Evolutionary conservation across 35 echinoderm and acorn worm genomes (phyloP).

Genomic region (Patiria miniata): DNA sequence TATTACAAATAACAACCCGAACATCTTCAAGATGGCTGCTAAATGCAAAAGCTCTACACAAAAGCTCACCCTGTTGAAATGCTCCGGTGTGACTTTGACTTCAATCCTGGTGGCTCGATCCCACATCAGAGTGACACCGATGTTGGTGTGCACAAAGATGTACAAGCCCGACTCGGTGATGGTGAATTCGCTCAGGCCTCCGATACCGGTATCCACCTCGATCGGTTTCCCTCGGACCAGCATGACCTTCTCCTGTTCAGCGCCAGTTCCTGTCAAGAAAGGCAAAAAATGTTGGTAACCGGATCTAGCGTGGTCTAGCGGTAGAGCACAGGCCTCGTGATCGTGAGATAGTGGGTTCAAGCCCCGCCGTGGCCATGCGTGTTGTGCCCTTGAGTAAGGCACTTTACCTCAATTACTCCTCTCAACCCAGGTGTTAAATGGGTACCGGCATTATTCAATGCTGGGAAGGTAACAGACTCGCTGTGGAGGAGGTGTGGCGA

Average conservation of each 20-base stretch:
- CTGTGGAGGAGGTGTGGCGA: too few species aligned
- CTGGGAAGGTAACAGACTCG: too few species aligned
- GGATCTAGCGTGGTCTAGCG: too few species aligned
- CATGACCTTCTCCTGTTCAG: conserved; percentile 35
- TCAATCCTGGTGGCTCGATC: conserved; percentile 76
- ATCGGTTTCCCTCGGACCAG: conserved; percentile 54
- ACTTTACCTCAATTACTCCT: too few species aligned
- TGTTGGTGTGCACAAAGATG: conserved; percentile 78
- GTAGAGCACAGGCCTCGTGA: too few species aligned
- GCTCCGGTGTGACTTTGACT: conserved; percentile 40
- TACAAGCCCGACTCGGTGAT: conserved; percentile 63
- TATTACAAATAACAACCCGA: not conserved
- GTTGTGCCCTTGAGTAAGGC: too few species aligned
- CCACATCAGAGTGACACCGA: conserved; percentile 81
- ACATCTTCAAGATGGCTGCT: not conserved
- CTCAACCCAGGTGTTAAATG: too few species aligned
- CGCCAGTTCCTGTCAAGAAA: conserved; percentile 38
- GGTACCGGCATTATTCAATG: too few species aligned
- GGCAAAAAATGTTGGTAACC: too few species aligned
- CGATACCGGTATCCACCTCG: conserved; percentile 23
- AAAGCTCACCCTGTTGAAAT: conserved; percentile 30
- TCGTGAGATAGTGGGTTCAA: too few species aligned
- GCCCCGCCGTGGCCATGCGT: too few species aligned
- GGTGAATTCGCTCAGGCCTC: conserved; percentile 24
- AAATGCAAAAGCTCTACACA: too few species aligned